These are phyloP conservation scores for Aphelinus certus DNA, from an alignment of 1,140 invertebrate species.

Conservation along the genomic window DNA sequence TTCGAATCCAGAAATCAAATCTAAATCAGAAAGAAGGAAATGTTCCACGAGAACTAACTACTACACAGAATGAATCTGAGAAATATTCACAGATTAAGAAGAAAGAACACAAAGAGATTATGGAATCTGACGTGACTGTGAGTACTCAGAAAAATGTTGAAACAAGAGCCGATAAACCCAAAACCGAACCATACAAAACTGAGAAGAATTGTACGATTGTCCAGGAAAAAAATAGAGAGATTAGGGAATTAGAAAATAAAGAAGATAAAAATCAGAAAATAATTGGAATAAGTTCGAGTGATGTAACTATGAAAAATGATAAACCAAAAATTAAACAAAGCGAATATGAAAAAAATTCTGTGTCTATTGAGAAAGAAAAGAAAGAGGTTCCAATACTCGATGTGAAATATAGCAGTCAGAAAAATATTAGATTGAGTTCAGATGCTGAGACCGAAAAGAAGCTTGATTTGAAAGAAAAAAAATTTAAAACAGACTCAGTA, in stretches of 20 bases:
- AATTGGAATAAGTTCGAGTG: too few species aligned
- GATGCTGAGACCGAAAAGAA: not conserved
- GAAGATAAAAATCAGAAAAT: not conserved
- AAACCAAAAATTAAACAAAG: not conserved
- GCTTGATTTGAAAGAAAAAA: not conserved
- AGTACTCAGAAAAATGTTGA: not conserved
- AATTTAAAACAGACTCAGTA: not conserved
- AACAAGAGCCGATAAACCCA: not conserved
- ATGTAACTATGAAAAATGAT: not conserved
- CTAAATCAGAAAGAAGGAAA: not conserved
- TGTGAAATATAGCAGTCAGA: slow-evolving; percentile 34
- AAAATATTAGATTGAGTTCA: slow-evolving; percentile 18
- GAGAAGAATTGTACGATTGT: too few species aligned
- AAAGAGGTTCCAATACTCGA: not conserved
- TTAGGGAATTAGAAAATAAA: not conserved
- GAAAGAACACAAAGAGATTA: not conserved
- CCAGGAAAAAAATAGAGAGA: too few species aligned
- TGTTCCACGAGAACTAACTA: too few species aligned
- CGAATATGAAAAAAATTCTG: not conserved
- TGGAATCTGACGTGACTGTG: too few species aligned
- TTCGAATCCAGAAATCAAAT: slow-evolving; percentile 1
- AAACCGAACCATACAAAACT: slow-evolving; percentile 11
- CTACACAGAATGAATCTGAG: too few species aligned
- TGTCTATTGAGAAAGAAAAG: too few species aligned
- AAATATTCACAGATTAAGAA: too few species aligned